Percentiles rank a stretch among this genome's conserved stretches.
Evolutionary conservation across 92 coral and sea anemone species (phyloP).

Genomic region (Phymanthus crucifer): DNA sequence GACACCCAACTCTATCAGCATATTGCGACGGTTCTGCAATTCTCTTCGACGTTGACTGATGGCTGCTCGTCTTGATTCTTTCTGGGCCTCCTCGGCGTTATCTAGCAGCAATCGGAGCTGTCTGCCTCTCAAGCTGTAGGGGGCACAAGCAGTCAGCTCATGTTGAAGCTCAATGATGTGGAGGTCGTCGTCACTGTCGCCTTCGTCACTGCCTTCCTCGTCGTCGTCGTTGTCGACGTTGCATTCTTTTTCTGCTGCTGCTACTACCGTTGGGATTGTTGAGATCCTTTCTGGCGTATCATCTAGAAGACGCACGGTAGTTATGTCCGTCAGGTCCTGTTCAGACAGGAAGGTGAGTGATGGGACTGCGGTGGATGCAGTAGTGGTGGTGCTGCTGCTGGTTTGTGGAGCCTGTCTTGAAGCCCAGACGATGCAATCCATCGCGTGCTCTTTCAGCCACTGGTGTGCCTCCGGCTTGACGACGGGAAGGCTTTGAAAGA

Average conservation of each 20-base stretch:
- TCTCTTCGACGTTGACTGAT: not conserved
- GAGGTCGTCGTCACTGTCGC: not conserved
- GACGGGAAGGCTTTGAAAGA: slow-evolving; percentile 30
- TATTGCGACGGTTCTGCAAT: not conserved
- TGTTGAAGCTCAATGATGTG: not conserved
- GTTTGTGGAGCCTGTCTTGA: slow-evolving; percentile 5
- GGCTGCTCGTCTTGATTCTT: not conserved
- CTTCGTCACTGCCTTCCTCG: not conserved
- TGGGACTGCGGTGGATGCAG: not conserved
- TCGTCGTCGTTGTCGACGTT: too few species aligned
- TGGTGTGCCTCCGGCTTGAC: slow-evolving; percentile 38
- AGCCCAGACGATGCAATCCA: slow-evolving; percentile 55
- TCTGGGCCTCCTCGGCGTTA: not conserved
- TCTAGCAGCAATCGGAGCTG: not conserved
- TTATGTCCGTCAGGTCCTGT: not conserved
- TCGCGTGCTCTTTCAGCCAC: slow-evolving; percentile 49
- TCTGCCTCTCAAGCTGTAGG: not conserved
- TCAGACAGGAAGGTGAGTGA: not conserved
- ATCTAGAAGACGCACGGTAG: not conserved
- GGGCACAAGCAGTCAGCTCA: not conserved
- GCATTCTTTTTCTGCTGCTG: not conserved
- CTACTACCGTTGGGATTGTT: not conserved
- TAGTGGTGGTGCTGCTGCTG: not conserved
- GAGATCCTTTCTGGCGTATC: not conserved
- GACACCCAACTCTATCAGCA: not conserved